These are phyloP conservation scores for Tachina fera DNA, from an alignment of 2,888 invertebrate genomes.

Conservation along the genomic window DNA sequence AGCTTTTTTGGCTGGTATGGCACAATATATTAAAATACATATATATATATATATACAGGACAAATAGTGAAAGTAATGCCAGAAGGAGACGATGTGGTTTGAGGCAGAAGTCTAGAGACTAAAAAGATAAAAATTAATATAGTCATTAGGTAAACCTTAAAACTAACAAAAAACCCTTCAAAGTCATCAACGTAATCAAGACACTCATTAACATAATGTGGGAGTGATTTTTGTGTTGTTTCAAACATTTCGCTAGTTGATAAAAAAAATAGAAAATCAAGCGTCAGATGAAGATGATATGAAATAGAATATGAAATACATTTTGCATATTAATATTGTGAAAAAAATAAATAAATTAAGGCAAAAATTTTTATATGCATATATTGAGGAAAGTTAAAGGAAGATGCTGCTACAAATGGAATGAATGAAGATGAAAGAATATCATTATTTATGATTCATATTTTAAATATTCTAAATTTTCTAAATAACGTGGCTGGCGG, in stretches of 20 bases:
- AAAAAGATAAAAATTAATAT: conserved; percentile 63
- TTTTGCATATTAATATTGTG: background rate
- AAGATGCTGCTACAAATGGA: too few species aligned
- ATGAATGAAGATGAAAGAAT: too few species aligned
- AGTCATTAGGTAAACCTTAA: conserved; percentile 72
- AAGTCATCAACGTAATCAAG: conserved; percentile 71
- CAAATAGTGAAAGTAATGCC: conserved; percentile 18
- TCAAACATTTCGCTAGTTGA: background rate
- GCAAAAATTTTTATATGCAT: too few species aligned
- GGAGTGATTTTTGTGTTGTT: conserved; percentile 54
- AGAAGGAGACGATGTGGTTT: conserved; percentile 25
- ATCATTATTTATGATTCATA: too few species aligned
- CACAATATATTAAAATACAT: conserved; percentile 25
- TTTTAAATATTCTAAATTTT: too few species aligned
- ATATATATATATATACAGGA: background rate
- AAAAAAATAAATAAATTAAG: too few species aligned
- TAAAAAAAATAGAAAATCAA: background rate
- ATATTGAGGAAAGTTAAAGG: too few species aligned
- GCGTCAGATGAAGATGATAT: background rate
- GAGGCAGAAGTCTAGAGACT: background rate
- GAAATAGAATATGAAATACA: conserved; percentile 7
- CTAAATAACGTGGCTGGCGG: too few species aligned
- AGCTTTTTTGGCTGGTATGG: background rate
- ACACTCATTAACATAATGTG: conserved; percentile 69
- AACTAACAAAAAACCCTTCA: conserved; percentile 66